These are phyloP conservation scores for Graptemys geographica DNA, from an alignment of 2,797 vertebrate species.

Conservation along the genomic window DNA sequence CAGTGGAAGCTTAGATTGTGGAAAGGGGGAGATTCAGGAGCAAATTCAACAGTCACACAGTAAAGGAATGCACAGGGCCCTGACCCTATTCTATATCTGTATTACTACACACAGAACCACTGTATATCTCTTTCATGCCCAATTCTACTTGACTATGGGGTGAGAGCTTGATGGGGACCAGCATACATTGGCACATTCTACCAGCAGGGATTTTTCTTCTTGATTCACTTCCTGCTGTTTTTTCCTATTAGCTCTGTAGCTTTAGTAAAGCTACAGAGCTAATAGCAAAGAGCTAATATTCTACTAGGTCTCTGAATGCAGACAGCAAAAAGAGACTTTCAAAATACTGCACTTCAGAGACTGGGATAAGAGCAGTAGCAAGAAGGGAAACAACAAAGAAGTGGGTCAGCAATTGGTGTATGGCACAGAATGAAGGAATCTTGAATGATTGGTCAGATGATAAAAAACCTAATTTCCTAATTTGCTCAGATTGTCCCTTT, in stretches of 20 bases:
- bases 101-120: background rate
- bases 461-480: accelerated
- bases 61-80: background rate
- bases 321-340: background rate
- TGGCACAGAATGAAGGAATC: background rate
- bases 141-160: background rate
- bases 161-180: background rate
- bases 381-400: background rate
- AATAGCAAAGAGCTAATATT: background rate
- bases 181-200: background rate
- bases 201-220: background rate
- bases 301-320: background rate
- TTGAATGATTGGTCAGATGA: background rate
- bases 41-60: background rate
- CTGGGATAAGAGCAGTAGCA: background rate
- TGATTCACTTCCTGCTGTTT: background rate
- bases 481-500: background rate
- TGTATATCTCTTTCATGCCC: accelerated
- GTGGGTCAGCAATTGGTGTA: background rate
- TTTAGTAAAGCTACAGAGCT: background rate
- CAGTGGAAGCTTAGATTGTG: background rate
- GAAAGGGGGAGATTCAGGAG: background rate
- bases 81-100: background rate
- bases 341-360: background rate
- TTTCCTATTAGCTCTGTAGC: background rate